Conservation (phyloP, 1,140 invertebrate genomes). For the Drosophila arizonae region DNA sequence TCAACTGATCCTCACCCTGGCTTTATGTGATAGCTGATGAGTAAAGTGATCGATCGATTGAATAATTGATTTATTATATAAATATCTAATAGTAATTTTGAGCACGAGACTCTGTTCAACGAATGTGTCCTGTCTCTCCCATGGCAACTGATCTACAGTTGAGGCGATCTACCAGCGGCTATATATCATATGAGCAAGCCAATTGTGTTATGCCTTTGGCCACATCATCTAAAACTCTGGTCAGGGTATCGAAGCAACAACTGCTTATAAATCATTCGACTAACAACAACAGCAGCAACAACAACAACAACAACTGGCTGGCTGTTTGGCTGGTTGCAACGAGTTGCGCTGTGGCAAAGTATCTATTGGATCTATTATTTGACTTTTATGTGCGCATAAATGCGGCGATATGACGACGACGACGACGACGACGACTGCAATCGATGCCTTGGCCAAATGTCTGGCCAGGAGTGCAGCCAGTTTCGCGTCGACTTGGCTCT, state of each 20-base stretch:
- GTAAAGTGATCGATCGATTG: too few species aligned
- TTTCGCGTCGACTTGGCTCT: background rate
- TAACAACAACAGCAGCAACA: constrained; percentile 48
- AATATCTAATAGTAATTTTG: too few species aligned
- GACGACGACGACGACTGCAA: constrained; percentile 57
- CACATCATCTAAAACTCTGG: background rate
- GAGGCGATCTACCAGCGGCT: background rate
- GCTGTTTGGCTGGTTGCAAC: constrained; percentile 24
- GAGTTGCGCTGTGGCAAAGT: constrained; percentile 63
- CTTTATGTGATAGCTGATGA: too few species aligned
- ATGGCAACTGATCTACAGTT: background rate
- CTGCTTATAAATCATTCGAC: constrained; percentile 70
- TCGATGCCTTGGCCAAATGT: constrained; percentile 47
- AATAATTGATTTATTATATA: too few species aligned
- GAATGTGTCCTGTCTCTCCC: background rate
- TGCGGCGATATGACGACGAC: constrained; percentile 75
- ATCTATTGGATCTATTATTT: constrained; percentile 82
- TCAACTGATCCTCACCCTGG: too few species aligned
- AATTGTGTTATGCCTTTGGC: background rate
- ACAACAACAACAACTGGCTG: constrained; percentile 15
- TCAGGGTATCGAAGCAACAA: constrained; percentile 15
- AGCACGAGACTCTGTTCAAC: background rate
- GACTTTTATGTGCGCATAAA: constrained; percentile 82
- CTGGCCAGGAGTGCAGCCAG: constrained; percentile 27
- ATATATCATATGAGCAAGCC: constrained; percentile 1